Evolutionary conservation across 2,888 invertebrate genomes (phyloP).

Genomic region (Noctua janthe): DNA sequence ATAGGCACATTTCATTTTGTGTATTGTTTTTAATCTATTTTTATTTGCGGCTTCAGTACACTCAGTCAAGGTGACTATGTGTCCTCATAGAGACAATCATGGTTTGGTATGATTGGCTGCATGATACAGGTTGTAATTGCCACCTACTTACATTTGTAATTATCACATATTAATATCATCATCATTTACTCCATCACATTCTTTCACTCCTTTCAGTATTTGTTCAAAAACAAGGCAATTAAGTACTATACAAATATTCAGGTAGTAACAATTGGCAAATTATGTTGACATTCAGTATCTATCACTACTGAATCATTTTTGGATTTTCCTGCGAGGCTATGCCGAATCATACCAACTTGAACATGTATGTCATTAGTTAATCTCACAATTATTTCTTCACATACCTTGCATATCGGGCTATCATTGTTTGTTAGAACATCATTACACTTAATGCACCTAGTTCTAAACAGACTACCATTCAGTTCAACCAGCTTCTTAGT

Average conservation of each 20-base stretch:
- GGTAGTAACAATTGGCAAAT: not conserved
- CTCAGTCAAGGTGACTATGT: not conserved
- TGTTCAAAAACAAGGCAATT: not conserved
- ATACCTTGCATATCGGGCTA: conserved; percentile 93
- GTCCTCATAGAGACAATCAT: not conserved
- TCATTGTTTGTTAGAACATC: conserved; percentile 90
- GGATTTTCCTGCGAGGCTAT: not conserved
- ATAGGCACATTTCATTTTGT: too few relatives aligned
- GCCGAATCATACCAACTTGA: not conserved
- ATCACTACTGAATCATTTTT: not conserved
- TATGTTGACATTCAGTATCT: not conserved
- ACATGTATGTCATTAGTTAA: not conserved
- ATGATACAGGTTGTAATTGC: too few relatives aligned
- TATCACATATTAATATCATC: not conserved
- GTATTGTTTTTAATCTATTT: too few relatives aligned
- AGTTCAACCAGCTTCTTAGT: conserved; percentile 94
- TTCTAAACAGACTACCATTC: conserved; percentile 94
- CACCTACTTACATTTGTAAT: too few relatives aligned
- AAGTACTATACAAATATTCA: not conserved
- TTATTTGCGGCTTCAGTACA: not conserved
- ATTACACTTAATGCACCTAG: conserved; percentile 91
- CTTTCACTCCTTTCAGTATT: not conserved
- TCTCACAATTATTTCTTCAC: conserved; percentile 1
- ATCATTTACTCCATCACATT: not conserved
- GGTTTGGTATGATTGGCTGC: not conserved